Evolutionary conservation across 2,888 invertebrate species (phyloP), one percentile per base, ranked within the genome.

Genomic region (Nomada lathburiana): DNA sequence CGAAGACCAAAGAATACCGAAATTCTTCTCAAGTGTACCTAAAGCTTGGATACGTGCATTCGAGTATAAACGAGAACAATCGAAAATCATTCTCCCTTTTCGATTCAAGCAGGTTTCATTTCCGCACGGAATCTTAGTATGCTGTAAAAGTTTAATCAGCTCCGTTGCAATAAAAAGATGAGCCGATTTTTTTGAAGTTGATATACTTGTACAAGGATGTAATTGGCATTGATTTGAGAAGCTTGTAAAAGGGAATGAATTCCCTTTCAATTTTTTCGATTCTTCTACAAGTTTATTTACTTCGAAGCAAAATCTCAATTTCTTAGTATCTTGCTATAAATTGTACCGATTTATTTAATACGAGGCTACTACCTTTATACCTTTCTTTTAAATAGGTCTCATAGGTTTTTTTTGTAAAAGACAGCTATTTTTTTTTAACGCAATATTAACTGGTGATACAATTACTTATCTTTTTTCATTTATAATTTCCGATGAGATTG

Each of bases 101-200:
- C 44, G 52, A 53, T 60, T 77, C 74, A 20, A 60, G 59, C 60
- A 60, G 44, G 29, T 52, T 60, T 60, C 36, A 29, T 75, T 74
- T 47, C 16, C 44, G 10, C 0, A 20, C n/a, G 23, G 13, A 65
- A 65, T 60, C 23, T 60, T 29, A 1, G 20, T 13, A 53, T 16
- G 7, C 29, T 23, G 44, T 23, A 26, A 18, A 50, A 13, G 18
- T 13, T 63, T 36, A 47, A 69, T 68, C 50, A 64, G 16, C 26
- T 65, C 42, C 18, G 18, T 9, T 26, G 11, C 42, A 29, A 44
- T 42, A n/a, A 71, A 50, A n/a, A 1, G 0, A 29, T n/a, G 9
- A 23, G 36, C 23, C 5, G 16, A 13, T 71, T 23, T 18, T 13
- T 23, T 70, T 13, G 10, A 42, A 23, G 59, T 65, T 18, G 44